Evolutionary conservation across 2,888 invertebrate genomes (phyloP), one percentile per base, ranked within the genome.

Genomic region (Malthinus seriepunctatus): DNA sequence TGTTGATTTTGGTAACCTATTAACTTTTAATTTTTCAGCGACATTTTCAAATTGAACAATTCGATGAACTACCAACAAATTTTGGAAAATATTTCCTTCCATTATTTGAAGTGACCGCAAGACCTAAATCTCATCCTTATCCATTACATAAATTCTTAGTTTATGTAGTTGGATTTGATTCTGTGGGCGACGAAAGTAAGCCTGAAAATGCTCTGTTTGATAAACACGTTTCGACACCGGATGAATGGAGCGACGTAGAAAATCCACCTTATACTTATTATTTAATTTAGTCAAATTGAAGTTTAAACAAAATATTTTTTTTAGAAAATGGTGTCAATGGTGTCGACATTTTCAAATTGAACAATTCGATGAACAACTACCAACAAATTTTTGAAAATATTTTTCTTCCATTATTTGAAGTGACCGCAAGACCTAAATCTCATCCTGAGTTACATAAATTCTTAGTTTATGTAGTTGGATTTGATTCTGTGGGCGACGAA

Each of bases 401-500:
- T 99, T n/a, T 97, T 82, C 81, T 88, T 73, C 99, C 99, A 42
- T 82, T 99, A 55, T 96, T 99, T 79, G 97, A 98, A 81, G 98
- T 91, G 52, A 97, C 99, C 52, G 94, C 93, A 67, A 88, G 95
- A 75, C 97, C 99, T 1, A 86, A 85, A 66, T 86, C 89, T 63
- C 96, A 99, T 80, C 91, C 97, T 0, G 94, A 97, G n/a, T n/a
- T 99, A 53, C 95, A 97, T 82, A 71, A 73, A 35, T 76, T 77
- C 68, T 71, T 78, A 38, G 77, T 84, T 76, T 86, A 97, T 86
- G 93, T 99, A 46, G 89, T 97, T 56, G 99, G 97, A 1, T 94
- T 99, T 77, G 99, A 99, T 83, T 97, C 97, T 10, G 99, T 99
- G 47, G 99, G 99, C 76, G 99, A 99, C 77, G 99, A 99, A 80